phyloP scores from a whole-genome alignment of 2,797 vertebrate species.

The Melanotaenia pygmaea region DNA sequence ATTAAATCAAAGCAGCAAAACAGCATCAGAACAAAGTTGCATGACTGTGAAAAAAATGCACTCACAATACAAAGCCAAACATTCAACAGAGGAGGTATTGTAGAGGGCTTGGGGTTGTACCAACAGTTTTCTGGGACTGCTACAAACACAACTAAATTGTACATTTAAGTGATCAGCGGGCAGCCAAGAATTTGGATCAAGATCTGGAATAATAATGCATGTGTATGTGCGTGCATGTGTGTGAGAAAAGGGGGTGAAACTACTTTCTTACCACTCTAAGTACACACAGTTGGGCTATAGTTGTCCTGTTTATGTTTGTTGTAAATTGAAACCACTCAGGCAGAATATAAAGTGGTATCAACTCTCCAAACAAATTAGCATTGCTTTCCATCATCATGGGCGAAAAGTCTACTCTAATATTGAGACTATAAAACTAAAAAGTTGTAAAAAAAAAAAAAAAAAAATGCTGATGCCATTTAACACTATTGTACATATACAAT shows the following conservation, averaged over 20 bases:
- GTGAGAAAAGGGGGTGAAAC: slow-evolving; percentile 15
- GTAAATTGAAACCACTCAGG: slow-evolving; percentile 53
- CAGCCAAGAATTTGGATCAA: slow-evolving; percentile 61
- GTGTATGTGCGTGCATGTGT: slow-evolving; percentile 4
- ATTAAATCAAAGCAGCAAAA: slow-evolving; percentile 63
- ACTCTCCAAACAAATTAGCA: slow-evolving; percentile 56
- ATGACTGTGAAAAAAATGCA: slow-evolving; percentile 53
- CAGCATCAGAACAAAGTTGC: slow-evolving; percentile 50
- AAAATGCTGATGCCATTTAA: slow-evolving; percentile 40
- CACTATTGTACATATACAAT: slow-evolving; percentile 58
- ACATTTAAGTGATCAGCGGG: slow-evolving; percentile 68
- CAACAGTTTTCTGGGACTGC: slow-evolving; percentile 58
- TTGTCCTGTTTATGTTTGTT: slow-evolving; percentile 47
- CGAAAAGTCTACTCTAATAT: slow-evolving; percentile 34
- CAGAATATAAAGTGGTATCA: slow-evolving; percentile 43
- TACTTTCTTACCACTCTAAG: slow-evolving; percentile 56
- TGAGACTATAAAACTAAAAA: slow-evolving; percentile 31
- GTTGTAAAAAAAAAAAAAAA: slow-evolving; percentile 22
- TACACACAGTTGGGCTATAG: slow-evolving; percentile 44
- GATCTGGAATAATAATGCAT: slow-evolving; percentile 59
- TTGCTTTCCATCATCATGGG: slow-evolving; percentile 44
- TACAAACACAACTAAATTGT: slow-evolving; percentile 63
- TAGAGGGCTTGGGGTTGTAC: slow-evolving; percentile 62
- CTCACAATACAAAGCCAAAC: slow-evolving; percentile 55
- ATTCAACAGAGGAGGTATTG: slow-evolving; percentile 68